Percentiles rank a stretch among this genome's conserved stretches.
phyloP scores from a whole-genome alignment of 2,797 vertebrate genomes.

The Buceros bicornis region DNA sequence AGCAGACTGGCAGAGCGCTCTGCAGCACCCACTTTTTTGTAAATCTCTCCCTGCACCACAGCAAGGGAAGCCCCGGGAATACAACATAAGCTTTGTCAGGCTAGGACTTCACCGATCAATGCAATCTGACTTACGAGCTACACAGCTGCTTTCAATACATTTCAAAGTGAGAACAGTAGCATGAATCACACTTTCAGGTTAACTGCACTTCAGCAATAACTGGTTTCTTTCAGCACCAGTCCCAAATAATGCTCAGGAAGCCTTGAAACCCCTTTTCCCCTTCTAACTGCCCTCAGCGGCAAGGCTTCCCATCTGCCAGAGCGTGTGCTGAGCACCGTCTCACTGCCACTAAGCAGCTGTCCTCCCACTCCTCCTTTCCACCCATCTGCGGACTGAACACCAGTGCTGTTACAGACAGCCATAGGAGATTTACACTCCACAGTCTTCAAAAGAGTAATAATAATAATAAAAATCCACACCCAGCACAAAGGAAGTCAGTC shows the following conservation, averaged over 20 bases:
- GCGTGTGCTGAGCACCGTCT: accelerated
- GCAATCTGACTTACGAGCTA: neutral
- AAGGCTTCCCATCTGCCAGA: neutral
- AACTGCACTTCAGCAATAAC: neutral
- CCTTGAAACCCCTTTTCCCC: neutral
- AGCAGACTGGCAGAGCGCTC: neutral
- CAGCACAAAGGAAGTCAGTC: neutral
- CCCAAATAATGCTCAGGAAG: neutral
- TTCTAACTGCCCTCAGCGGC: neutral
- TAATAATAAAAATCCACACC: neutral
- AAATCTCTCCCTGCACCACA: neutral
- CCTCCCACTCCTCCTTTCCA: neutral
- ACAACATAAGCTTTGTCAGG: neutral
- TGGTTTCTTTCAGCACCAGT: neutral
- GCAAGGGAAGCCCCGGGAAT: neutral
- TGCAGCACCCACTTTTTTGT: neutral
- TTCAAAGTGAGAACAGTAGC: neutral
- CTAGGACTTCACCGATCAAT: neutral
- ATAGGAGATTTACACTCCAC: neutral
- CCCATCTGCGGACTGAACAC: neutral
- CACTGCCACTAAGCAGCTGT: neutral
- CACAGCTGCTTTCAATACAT: neutral
- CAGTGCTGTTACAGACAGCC: neutral
- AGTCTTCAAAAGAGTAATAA: neutral
- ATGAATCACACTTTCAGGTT: neutral